Evolutionary conservation across 1,140 invertebrate genomes (phyloP), one percentile per base, ranked within the genome.

Genomic region (Lucilia sericata): DNA sequence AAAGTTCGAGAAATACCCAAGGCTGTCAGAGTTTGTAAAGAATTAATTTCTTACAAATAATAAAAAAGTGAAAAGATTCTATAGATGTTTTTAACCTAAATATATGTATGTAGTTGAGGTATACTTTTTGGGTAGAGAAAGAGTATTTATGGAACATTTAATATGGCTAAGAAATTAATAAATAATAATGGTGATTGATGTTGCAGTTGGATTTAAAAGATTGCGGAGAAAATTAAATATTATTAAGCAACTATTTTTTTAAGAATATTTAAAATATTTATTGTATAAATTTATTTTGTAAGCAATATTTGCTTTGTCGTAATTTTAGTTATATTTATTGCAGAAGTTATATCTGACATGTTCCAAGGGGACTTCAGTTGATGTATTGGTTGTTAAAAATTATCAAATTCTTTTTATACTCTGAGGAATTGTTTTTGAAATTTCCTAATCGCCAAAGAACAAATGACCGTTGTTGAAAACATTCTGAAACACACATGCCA

Each of bases 141-240:
- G 36, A 36, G 36, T 36, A n/a, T 36, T 42, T 42, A 10, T 42
- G 42, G 7, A 42, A 10, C 42, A 42, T 42, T 42, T 42, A 3
- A 42, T 2, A 42, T 42, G 13, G 5, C 14, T 14, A n/a, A n/a
- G 55, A 60, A 60, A 60, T 60, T 60, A n/a, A 60, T n/a, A 60
- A 42, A 60, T 60, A n/a, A n/a, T 60, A n/a, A 60, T 60, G 55
- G 17, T n/a, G n/a, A 60, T n/a, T 60, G n/a, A 60, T 60, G 55
- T 60, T 60, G 5, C 55, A n/a, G 7, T n/a, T 3, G 14, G 42
- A 42, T 42, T 3, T 42, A 42, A 42, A 42, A 42, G 25, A 42
- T 60, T 60, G 13, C n/a, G 13, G 55, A n/a, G 51, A 60, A 60
- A 14, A 60, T 17, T 17, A 1, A 60, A 60, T n/a, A 60, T 60